phyloP scores from a whole-genome alignment of 2,797 vertebrate genomes.

The Halcyon leucocephala region DNA sequence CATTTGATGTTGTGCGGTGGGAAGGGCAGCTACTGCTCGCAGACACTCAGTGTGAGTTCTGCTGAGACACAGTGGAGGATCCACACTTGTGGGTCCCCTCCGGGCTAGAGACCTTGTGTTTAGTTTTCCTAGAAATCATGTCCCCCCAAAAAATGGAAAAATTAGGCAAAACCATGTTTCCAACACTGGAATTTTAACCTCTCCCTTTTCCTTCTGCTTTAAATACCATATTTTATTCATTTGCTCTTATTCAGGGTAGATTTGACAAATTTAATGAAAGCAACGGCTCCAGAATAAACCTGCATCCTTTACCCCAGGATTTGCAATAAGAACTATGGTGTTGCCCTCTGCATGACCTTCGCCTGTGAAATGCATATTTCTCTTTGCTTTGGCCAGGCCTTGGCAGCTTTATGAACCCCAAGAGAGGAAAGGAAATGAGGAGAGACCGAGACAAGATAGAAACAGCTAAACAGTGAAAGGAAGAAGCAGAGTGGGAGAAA shows the following conservation, averaged over 20 bases:
- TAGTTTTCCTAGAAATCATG: neutral
- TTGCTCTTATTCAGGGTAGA: neutral
- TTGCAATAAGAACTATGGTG: neutral
- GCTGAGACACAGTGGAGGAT: neutral
- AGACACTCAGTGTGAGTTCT: neutral
- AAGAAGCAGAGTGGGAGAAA: neutral
- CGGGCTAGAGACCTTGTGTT: neutral
- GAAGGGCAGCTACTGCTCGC: neutral
- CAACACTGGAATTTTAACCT: neutral
- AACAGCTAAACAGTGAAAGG: conserved; percentile 2
- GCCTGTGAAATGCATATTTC: conserved; percentile 40
- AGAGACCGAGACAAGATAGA: conserved; percentile 52
- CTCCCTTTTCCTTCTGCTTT: neutral
- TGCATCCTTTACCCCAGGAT: conserved; percentile 4
- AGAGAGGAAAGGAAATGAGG: conserved; percentile 57
- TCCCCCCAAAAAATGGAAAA: neutral
- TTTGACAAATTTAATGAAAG: conserved; percentile 32
- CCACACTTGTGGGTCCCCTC: neutral
- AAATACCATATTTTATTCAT: neutral
- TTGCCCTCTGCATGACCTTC: conserved; percentile 24
- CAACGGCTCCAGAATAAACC: neutral
- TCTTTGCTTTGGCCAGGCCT: conserved; percentile 26
- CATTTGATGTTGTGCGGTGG: neutral
- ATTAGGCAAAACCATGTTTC: neutral
- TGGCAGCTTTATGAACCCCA: conserved; percentile 61